Base-by-base conservation (phyloP, 2,888 invertebrate species). In the Acleris literana region DNA sequence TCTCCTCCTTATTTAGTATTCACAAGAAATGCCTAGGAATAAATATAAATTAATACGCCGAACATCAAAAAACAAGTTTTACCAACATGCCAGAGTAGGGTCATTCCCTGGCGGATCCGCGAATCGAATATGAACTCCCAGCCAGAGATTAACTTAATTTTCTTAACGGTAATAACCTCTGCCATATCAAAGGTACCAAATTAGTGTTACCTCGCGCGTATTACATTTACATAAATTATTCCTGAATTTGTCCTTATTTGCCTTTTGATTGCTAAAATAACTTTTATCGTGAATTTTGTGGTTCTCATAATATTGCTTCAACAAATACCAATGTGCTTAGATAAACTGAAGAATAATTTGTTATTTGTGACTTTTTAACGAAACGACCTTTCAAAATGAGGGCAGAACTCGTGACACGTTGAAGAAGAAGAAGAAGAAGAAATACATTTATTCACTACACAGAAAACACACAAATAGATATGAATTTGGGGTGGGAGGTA, bases 141-240 rank as follows among this genome's bases (percentile, higher is more conserved):
- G 9, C 61, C 17, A 33, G 29, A 56, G 46, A 66, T 66, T 66
- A 66, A 66, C 66, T 62, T 66, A 52, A 66, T 61, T 66, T 62
- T 66, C 66, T 62, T 66, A 57, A 52, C 56, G 56, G 53, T 66
- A 65, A 65, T 56, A 62, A 57, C 62, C 49, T 66, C 62, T 53
- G 66, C 39, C 62, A 66, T 62, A 66, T 66, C 61, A 62, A 66
- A 66, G 61, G 62, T 62, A 57, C 61, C 22, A 62, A 62, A 66
- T 66, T 66, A 66, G 62, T 62, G 61, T 66, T 62, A 66, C 52
- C 61, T 57, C 66, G 56, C 56, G 62, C 61, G 57, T 62, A 57
- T 39, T 46, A 61, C 16, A 58, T 64, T 25, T 49, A 51, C 46
- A 22, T 57, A 52, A 66, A 53, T 66, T 46, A 43, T 60, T 39